Base-by-base conservation (phyloP, 2,113 vertebrate genomes). In the Periophthalmodon schlosseri region DNA sequence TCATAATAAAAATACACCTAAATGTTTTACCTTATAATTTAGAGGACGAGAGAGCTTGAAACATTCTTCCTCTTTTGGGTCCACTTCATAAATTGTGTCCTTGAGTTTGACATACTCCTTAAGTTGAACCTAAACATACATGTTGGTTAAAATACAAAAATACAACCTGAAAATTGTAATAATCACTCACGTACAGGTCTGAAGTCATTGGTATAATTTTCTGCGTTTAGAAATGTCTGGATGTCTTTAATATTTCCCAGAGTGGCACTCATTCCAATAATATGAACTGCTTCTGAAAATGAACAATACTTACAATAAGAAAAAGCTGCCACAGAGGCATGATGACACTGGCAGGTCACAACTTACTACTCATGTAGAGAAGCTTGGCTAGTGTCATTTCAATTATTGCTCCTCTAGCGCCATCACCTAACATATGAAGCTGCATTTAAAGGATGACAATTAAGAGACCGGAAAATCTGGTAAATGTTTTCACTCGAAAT, bases 251-350 rank as follows among this genome's bases (percentile, higher is more conserved):
- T 94, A 18, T 99, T 99, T 69, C 93, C 96, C 84, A 99, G 85
- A 0, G 98, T 99, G 74, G 98, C 98, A 81, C 97, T 99, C 97
- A 99, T 99, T 4, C 98, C 98, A 79, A 99, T 94, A 58, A 99
- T 94, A 76, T 99, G 98, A 5, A 95, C 97, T 9, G 75, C 82
- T 78, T 91, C 98, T 99, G 85, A 13, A 83, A 72, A 58, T 14
- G 1, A 63, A 34, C 15, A 50, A 16, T 34, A 10, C 36, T 2
- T 20, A 44, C 39, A 44, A 44, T 1, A 0, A 54, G 36, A 0
- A 11, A 24, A 56, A 16, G 11, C 14, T 10, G 14, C 12, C 44
- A 68, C 7, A 28, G 20, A 24, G 2, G 5, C 1, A 15, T 50
- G 39, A 24, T 0, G 14, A 3, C 34, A 21, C n/a, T 5, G 18